phyloP scores from a whole-genome alignment of 1,140 invertebrate genomes.

The Gerris buenoi region DNA sequence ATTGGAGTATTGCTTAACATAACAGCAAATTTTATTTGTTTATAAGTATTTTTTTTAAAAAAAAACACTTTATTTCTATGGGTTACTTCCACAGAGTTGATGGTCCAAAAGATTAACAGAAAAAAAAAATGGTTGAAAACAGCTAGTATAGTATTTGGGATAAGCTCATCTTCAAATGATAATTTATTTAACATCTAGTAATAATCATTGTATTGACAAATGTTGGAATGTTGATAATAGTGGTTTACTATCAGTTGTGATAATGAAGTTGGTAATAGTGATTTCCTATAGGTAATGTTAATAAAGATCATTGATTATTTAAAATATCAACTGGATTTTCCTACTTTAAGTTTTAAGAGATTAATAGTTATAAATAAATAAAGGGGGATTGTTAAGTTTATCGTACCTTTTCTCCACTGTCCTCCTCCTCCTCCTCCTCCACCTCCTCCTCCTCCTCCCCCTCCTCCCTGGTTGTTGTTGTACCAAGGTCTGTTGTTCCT shows the following conservation, averaged over 20 bases:
- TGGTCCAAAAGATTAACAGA: too few species aligned
- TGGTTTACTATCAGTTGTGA: background rate
- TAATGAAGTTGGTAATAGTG: background rate
- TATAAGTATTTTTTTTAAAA: too few species aligned
- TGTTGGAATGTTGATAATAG: background rate
- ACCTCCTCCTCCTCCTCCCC: slow-evolving; percentile 5
- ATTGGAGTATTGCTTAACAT: too few species aligned
- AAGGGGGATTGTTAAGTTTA: background rate
- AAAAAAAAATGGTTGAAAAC: too few species aligned
- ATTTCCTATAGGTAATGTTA: background rate
- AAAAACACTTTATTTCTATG: too few species aligned
- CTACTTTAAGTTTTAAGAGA: background rate
- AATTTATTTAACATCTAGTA: too few species aligned
- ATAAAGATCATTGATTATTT: background rate
- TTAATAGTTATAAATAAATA: background rate
- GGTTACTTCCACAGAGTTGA: too few species aligned
- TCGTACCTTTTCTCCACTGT: slow-evolving; percentile 9
- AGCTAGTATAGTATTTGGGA: too few species aligned
- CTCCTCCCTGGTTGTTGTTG: slow-evolving; percentile 3
- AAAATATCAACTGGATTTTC: background rate
- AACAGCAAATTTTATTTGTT: too few species aligned
- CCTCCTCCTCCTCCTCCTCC: slow-evolving; percentile 11
- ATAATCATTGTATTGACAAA: too few species aligned
- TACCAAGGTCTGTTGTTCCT: slow-evolving; percentile 12
- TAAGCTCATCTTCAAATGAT: too few species aligned